Percentiles rank a stretch among this genome's conserved stretches.
Conservation (phyloP, 2,888 invertebrate species). For the Allacma fusca region DNA sequence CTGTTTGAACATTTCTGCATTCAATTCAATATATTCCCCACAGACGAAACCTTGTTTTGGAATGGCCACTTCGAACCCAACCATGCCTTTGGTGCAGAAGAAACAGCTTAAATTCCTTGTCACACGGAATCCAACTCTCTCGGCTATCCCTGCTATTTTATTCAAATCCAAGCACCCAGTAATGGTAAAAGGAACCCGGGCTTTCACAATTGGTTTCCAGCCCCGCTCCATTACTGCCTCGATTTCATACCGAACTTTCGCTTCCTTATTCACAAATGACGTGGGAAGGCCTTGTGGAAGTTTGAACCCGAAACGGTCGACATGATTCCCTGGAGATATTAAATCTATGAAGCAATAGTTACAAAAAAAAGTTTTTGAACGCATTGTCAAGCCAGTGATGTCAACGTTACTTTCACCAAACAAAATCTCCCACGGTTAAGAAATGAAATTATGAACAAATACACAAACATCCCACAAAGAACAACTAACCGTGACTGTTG, state of each 20-base stretch:
- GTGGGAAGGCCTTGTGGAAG: conserved; percentile 49
- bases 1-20: conserved; percentile 9
- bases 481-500: too few relatives aligned
- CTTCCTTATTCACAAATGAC: conserved; percentile 45
- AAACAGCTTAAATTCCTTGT: conserved; percentile 18
- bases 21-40: conserved; percentile 23
- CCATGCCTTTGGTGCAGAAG: conserved; percentile 5
- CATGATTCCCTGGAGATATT: conserved; percentile 41
- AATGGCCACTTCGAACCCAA: background rate
- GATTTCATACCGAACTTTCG: conserved; percentile 43
- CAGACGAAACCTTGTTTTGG: conserved; percentile 15
- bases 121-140: conserved; percentile 34
- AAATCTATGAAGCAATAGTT: too few relatives aligned
- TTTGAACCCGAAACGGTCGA: conserved; percentile 45
- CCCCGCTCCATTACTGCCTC: conserved; percentile 48
- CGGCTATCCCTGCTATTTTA: conserved; percentile 32
- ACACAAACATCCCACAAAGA: too few relatives aligned
- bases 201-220: conserved; percentile 49
- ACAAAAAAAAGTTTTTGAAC: too few relatives aligned
- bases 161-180: conserved; percentile 51
- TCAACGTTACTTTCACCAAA: too few relatives aligned
- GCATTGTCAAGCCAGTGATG: too few relatives aligned
- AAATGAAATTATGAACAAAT: too few relatives aligned
- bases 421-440: too few relatives aligned
- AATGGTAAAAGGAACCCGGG: conserved; percentile 47